phyloP scores from a whole-genome alignment of 2,113 vertebrate species.

The Myrmecophaga tridactyla region DNA sequence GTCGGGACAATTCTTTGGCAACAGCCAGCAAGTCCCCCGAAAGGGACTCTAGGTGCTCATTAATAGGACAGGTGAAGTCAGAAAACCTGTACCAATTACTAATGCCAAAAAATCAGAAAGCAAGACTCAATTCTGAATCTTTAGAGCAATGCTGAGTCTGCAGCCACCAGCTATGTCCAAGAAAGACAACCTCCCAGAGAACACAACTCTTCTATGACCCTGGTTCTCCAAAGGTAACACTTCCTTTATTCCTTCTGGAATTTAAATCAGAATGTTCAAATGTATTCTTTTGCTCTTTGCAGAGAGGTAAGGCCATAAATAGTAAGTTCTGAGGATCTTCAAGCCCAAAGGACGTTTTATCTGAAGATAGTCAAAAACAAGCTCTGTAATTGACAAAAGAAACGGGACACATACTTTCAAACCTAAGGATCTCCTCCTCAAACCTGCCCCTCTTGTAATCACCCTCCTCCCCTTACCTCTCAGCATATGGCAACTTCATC shows the following conservation, averaged over 20 bases:
- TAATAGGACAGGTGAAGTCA: background rate
- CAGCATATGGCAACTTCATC: background rate
- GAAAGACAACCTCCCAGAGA: background rate
- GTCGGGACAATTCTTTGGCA: background rate
- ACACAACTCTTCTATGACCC: background rate
- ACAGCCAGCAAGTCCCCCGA: background rate
- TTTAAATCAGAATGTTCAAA: background rate
- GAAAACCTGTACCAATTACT: background rate
- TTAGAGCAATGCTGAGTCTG: background rate
- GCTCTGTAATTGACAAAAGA: slow-evolving; percentile 6
- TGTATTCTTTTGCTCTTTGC: background rate
- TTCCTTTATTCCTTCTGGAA: background rate
- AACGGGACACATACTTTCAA: background rate
- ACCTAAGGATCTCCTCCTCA: background rate
- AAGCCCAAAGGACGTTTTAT: background rate
- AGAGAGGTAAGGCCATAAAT: background rate
- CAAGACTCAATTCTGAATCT: background rate
- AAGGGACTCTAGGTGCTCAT: background rate
- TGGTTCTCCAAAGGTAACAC: background rate
- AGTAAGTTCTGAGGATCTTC: background rate
- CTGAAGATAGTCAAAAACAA: background rate
- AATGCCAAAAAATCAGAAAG: background rate
- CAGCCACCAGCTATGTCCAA: background rate
- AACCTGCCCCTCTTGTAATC: background rate
- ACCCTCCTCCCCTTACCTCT: background rate